Evolutionary conservation across 1,140 invertebrate genomes (phyloP), one percentile per base, ranked within the genome.

Genomic region (Gryon sp.): DNA sequence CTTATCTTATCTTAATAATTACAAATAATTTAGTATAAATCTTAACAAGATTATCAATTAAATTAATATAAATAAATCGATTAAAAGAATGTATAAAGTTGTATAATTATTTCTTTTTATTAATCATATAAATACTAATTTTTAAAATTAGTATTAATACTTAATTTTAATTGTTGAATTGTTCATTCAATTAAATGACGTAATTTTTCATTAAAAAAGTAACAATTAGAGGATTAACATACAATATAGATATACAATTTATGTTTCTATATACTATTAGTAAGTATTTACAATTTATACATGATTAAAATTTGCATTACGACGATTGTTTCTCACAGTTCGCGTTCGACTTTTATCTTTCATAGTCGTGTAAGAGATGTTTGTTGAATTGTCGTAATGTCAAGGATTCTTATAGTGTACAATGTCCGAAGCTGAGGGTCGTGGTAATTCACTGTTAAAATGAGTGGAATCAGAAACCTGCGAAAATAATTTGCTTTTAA

Each of bases 351-450:
- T 55, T 53, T 76, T 79, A 28, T 68, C 66, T 70, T 79, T 79
- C 9, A 62, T 4, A 11, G 19, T 6, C 4, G 28, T 12, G 41
- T 76, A 76, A 11, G 52, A 14, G 18, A 45, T 16, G 24, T 73
- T 68, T 12, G 46, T 52, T 34, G 52, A 68, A 48, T 72, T 78
- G 20, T 76, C 48, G 53, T 63, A 70, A 45, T 75, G 80, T 87
- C 78, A 84, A 78, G 84, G 78, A 79, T 82, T 82, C 50, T 86
- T 87, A 36, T 85, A 87, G 77, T 84, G 82, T 11, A 84, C 81
- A n/a, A 84, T 78, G 30, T 82, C 80, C 1, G 83, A 78, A 45
- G 84, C 68, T 22, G 82, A 65, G 43, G 80, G 79, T 22, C 76
- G 70, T 28, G 81, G 79, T 28, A 86, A 76, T 14, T 80, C 79